A percentile compares a stretch with the other conserved stretches of the same genome.
phyloP scores from a whole-genome alignment of 2,113 vertebrate genomes.

The Notarius lentiginosus region DNA sequence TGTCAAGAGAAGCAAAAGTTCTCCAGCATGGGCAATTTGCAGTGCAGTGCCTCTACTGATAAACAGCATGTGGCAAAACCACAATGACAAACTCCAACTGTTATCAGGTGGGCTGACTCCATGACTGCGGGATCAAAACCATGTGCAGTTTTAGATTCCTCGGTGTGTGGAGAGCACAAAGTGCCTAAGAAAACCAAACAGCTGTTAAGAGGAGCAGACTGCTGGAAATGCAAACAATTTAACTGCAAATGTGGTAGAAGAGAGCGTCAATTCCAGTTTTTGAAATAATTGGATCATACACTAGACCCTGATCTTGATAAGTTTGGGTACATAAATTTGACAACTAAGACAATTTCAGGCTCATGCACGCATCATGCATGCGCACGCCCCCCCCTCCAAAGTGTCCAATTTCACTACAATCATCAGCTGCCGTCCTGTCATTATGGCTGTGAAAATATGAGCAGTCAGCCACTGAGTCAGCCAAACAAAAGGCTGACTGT shows the following conservation, averaged over 20 bases:
- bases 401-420: conserved; percentile 15
- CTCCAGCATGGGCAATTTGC: conserved; percentile 27
- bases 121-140: background rate
- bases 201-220: conserved; percentile 27
- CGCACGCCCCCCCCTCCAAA: background rate
- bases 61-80: conserved; percentile 52
- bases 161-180: background rate
- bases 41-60: conserved; percentile 44
- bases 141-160: conserved; percentile 56
- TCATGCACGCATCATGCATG: background rate
- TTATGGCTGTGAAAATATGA: conserved; percentile 16
- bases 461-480: conserved; percentile 29
- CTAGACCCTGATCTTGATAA: background rate
- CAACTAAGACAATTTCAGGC: background rate
- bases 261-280: background rate
- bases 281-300: background rate
- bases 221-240: background rate
- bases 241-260: background rate
- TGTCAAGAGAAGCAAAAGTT: background rate
- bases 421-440: conserved; percentile 29
- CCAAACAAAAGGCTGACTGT: conserved; percentile 15
- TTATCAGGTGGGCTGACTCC: conserved; percentile 58
- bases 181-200: conserved; percentile 13
- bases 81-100: conserved; percentile 55
- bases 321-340: background rate